Conservation (phyloP, 2,888 invertebrate species). For the Tinea trinotella region DNA sequence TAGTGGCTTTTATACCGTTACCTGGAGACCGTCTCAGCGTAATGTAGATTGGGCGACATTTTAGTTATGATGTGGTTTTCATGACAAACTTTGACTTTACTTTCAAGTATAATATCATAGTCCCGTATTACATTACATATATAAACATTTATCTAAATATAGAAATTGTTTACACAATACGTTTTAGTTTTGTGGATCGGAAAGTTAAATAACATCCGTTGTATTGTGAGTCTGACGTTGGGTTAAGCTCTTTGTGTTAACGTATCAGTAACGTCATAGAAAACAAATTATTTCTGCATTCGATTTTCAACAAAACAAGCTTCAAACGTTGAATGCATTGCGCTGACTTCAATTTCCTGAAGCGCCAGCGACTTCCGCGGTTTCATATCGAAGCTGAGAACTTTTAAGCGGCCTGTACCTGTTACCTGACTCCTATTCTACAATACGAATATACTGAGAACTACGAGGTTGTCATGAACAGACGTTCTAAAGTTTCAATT, state of each 20-base stretch:
- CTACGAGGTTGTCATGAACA: constrained; percentile 8
- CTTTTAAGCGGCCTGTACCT: constrained; percentile 51
- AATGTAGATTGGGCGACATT: neutral
- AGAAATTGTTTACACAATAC: neutral
- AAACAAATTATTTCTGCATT: constrained; percentile 16
- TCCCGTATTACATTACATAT: neutral
- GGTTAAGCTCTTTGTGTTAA: constrained; percentile 1
- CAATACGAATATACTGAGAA: neutral
- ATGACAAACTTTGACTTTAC: constrained; percentile 16
- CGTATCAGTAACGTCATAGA: neutral
- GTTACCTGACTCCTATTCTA: constrained; percentile 11
- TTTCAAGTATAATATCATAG: too few relatives aligned
- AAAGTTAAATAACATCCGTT: neutral
- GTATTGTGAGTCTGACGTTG: neutral
- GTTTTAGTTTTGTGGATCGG: neutral
- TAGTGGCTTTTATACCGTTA: constrained; percentile 15
- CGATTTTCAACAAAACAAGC: constrained; percentile 51
- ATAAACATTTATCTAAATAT: neutral
- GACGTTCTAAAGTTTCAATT: neutral
- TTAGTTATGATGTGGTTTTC: constrained; percentile 13
- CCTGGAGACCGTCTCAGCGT: constrained; percentile 1
- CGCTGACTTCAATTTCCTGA: constrained; percentile 71
- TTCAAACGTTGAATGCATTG: constrained; percentile 45
- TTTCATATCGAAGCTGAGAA: constrained; percentile 44
- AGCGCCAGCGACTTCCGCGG: constrained; percentile 44